These are phyloP conservation scores for Argyresthia goedartella DNA, from an alignment of 2,888 invertebrate genomes.

Conservation along the genomic window DNA sequence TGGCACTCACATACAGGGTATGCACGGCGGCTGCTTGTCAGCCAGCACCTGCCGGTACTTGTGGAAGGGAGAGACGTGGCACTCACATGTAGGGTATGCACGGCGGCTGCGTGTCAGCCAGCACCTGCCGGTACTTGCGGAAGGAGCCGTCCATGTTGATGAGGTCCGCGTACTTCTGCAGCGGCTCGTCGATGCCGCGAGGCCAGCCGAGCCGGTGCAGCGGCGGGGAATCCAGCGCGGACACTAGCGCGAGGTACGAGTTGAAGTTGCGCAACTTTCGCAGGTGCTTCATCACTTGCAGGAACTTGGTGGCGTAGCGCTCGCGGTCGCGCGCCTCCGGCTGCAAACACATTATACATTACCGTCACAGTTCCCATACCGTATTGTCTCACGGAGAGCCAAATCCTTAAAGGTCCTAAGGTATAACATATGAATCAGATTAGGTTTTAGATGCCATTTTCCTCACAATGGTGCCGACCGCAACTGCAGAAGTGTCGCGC, in stretches of 20 bases:
- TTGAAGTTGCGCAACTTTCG: conserved; percentile 99
- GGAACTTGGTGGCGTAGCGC: conserved; percentile 93
- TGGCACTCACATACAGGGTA: too few species aligned
- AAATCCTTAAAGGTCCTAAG: too few species aligned
- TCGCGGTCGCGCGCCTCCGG: conserved; percentile 96
- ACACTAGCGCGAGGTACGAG: conserved; percentile 95
- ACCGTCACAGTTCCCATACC: background rate
- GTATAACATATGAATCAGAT: too few species aligned
- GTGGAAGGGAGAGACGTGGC: background rate
- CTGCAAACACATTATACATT: conserved; percentile 17
- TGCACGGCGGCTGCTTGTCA: too few species aligned
- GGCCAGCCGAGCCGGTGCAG: conserved; percentile 94
- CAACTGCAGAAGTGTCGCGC: too few species aligned
- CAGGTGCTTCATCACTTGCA: conserved; percentile 98
- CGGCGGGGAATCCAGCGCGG: conserved; percentile 97
- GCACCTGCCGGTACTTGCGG: conserved; percentile 93
- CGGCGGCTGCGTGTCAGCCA: conserved; percentile 95
- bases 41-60: too few species aligned
- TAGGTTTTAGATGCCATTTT: too few species aligned
- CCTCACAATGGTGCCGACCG: too few species aligned
- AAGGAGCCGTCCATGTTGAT: conserved; percentile 99
- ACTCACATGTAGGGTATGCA: conserved; percentile 99
- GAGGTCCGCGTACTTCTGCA: conserved; percentile 94
- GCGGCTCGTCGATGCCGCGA: conserved; percentile 89
- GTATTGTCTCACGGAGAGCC: background rate